A percentile compares a stretch with the other conserved stretches of the same genome.
Evolutionary conservation across 2,888 invertebrate species (phyloP).

Genomic region (Agrotis segetum): DNA sequence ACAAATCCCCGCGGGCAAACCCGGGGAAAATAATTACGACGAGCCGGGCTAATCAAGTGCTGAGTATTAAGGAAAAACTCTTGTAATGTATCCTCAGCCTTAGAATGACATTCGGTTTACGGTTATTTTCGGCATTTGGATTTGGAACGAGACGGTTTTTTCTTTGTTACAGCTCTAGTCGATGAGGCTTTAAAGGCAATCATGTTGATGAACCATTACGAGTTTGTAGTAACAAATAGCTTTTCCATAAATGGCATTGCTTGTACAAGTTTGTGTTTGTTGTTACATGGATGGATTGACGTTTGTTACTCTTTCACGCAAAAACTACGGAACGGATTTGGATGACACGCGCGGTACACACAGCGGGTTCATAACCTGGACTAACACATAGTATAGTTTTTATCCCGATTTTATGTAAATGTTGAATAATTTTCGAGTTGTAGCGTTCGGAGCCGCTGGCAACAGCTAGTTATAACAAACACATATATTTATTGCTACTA

Average conservation of each 20-base stretch:
- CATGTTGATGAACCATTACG: constrained; percentile 15
- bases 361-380: too few species aligned
- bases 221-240: not conserved
- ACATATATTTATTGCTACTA: too few species aligned
- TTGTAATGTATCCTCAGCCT: constrained; percentile 59
- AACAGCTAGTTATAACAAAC: too few species aligned
- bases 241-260: not conserved
- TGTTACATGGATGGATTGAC: too few species aligned
- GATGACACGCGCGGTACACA: too few species aligned
- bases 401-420: too few species aligned
- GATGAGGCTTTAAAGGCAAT: constrained; percentile 17
- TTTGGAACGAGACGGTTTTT: constrained; percentile 34
- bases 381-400: too few species aligned
- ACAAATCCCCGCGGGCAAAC: constrained; percentile 85
- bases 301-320: too few species aligned
- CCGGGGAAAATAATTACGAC: constrained; percentile 87
- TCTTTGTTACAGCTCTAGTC: constrained; percentile 43
- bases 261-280: not conserved
- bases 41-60: constrained; percentile 86
- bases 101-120: constrained; percentile 66
- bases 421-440: too few species aligned
- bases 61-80: constrained; percentile 83
- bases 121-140: constrained; percentile 62
- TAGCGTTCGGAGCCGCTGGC: too few species aligned
- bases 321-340: too few species aligned